phyloP scores from a whole-genome alignment of 2,888 invertebrate genomes.

The Digitonthophagus gazella region DNA sequence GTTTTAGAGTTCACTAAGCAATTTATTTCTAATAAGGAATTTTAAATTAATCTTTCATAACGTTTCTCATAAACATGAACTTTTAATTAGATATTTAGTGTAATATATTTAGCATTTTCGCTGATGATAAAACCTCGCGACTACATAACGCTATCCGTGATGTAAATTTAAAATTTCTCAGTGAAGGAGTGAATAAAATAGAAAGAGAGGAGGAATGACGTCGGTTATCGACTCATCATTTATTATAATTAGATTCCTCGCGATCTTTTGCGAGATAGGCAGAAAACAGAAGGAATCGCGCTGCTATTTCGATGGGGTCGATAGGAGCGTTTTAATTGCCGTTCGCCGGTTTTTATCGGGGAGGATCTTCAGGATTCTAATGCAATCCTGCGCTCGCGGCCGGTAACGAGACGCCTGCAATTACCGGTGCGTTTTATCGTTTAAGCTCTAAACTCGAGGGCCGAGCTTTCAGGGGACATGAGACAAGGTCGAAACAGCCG shows the following conservation, averaged over 20 bases:
- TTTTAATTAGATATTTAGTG: too few species aligned
- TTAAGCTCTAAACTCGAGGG: not conserved
- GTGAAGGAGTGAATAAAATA: too few species aligned
- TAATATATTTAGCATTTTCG: too few species aligned
- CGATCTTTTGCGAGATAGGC: not conserved
- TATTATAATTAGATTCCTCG: not conserved
- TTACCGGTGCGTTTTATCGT: not conserved
- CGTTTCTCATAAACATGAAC: too few species aligned
- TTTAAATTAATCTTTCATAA: too few species aligned
- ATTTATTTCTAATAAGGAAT: too few species aligned
- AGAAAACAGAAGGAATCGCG: not conserved
- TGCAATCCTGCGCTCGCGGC: not conserved
- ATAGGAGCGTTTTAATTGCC: not conserved
- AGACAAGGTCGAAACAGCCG: not conserved
- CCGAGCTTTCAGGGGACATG: not conserved
- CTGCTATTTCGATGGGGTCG: not conserved
- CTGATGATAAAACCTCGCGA: too few species aligned
- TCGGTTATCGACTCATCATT: not conserved
- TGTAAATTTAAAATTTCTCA: too few species aligned
- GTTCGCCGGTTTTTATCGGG: not conserved
- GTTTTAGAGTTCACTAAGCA: too few species aligned
- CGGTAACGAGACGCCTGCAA: not conserved
- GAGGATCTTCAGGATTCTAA: not conserved
- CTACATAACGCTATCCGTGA: too few species aligned
- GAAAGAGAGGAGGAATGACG: not conserved